Conservation (phyloP, 2,797 vertebrate species). For the Ctenopoma multispine region DNA sequence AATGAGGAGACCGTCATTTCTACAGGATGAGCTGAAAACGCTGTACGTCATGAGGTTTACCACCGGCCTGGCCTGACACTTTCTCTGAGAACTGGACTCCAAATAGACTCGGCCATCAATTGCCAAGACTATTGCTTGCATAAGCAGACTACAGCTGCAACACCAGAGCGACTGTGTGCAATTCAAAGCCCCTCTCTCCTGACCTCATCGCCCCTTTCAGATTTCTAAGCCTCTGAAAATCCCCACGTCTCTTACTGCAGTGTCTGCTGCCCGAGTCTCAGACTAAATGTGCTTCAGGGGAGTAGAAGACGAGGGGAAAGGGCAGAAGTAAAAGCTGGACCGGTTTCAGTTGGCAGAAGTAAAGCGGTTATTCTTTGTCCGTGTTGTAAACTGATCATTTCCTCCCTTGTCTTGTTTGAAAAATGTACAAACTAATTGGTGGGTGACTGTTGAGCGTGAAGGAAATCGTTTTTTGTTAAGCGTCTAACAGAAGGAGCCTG, state of each 20-base stretch:
- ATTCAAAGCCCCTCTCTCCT: constrained; percentile 43
- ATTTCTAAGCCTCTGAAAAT: constrained; percentile 54
- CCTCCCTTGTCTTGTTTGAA: constrained; percentile 11
- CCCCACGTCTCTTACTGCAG: constrained; percentile 19
- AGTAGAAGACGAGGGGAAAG: not conserved
- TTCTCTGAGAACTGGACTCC: constrained; percentile 34
- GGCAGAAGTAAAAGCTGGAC: constrained; percentile 35
- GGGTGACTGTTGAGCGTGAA: constrained; percentile 16
- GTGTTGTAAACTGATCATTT: constrained; percentile 35
- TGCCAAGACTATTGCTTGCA: constrained; percentile 40
- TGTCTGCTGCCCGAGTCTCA: constrained; percentile 9
- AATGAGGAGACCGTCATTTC: not conserved
- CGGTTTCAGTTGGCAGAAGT: constrained; percentile 30
- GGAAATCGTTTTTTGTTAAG: constrained; percentile 9
- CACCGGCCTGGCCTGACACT: not conserved
- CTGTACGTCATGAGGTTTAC: constrained; percentile 12
- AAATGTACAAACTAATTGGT: constrained; percentile 44
- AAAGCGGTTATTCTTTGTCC: constrained; percentile 6
- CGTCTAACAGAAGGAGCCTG: constrained; percentile 6
- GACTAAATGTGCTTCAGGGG: constrained; percentile 5
- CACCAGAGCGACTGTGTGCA: constrained; percentile 31
- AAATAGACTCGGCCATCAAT: constrained; percentile 38
- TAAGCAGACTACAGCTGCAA: constrained; percentile 37
- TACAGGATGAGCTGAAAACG: constrained; percentile 3
- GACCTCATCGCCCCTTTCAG: constrained; percentile 41